Evolutionary conservation across 2,797 vertebrate genomes (phyloP), one percentile per base, ranked within the genome.

Genomic region (Falco berigora): DNA sequence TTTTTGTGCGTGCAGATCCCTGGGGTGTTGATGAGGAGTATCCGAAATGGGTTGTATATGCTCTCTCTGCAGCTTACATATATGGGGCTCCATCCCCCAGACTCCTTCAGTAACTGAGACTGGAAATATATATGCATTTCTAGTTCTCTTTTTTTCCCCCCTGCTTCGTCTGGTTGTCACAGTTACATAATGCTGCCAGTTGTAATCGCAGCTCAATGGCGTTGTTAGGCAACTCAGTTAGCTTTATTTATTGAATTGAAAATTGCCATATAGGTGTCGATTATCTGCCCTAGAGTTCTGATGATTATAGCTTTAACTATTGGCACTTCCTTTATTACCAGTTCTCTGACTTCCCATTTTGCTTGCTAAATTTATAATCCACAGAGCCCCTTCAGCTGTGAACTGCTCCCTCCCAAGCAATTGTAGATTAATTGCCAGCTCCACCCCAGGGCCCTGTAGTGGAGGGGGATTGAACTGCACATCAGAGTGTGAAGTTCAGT

Each of bases 361-460:
- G 67, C 85, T 91, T 46, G 63, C 93, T 94, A 75, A 88, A 89
- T 92, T 94, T 94, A 92, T 80, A 96, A 91, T 94, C 68, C 79
- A 87, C 85, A 84, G 80, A 94, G 73, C 67, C 88, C 72, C 89
- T 72, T 96, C 92, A 94, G 68, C 74, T 93, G 93, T 73, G 96
- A 96, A 73, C 91, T 93, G 90, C 92, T 97, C 77, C 92, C 92
- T 96, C 85, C 95, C 95, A 97, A 78, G 94, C 91, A 94, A 97
- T 93, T 92, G 89, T 73, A 91, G 90, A 96, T 96, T 96, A 94
- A 97, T 97, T 96, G 96, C 85, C 86, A 88, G 86, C 91, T 96
- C 94, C 86, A 86, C 90, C 85, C 55, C 62, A 90, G 89, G 84
- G 79, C 68, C 88, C 71, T 93, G 78, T 47, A 80, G 82, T 64